A percentile compares a stretch with the other conserved stretches of the same genome.
These are phyloP conservation scores for Propithecus perrieri DNA, from an alignment of 2,797 vertebrate genomes.

Conservation along the genomic window DNA sequence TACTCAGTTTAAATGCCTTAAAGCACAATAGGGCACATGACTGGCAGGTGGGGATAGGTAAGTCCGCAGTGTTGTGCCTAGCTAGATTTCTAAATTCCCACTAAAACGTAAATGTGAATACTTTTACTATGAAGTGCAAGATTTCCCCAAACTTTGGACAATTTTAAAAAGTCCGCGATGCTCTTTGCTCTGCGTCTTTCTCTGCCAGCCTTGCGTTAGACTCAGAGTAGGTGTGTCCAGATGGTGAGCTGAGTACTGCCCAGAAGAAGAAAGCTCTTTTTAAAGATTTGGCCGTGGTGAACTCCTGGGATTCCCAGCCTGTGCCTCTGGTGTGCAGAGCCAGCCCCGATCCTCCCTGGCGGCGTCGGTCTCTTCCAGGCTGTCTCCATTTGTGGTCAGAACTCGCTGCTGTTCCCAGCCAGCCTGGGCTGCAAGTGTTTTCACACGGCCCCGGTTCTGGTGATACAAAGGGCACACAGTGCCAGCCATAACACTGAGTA, in stretches of 20 bases:
- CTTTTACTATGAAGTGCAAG: not conserved
- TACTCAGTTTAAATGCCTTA: not conserved
- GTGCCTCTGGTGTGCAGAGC: not conserved
- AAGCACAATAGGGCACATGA: not conserved
- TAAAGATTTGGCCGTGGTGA: slow-evolving; percentile 18
- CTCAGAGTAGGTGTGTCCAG: slow-evolving; percentile 51
- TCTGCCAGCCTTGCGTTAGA: slow-evolving; percentile 32
- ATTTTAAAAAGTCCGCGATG: not conserved
- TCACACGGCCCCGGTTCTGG: slow-evolving; percentile 21
- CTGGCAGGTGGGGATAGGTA: not conserved
- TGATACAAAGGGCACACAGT: slow-evolving; percentile 15
- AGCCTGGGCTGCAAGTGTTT: not conserved
- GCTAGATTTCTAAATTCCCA: not conserved
- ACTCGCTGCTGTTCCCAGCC: slow-evolving; percentile 33
- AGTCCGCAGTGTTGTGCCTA: not conserved
- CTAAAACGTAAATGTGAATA: not conserved
- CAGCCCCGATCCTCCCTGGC: not conserved
- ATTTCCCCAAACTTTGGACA: not conserved
- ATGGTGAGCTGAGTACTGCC: slow-evolving; percentile 14
- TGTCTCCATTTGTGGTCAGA: slow-evolving; percentile 37
- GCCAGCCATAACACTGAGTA: slow-evolving; percentile 78
- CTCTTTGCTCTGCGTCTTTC: slow-evolving; percentile 40
- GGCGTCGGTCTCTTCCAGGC: not conserved
- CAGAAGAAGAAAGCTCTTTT: slow-evolving; percentile 56
- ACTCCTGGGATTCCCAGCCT: slow-evolving; percentile 51